Percentiles rank a stretch among this genome's conserved stretches.
phyloP scores from a whole-genome alignment of 2,888 invertebrate genomes.

The Troides oblongomaculatus region DNA sequence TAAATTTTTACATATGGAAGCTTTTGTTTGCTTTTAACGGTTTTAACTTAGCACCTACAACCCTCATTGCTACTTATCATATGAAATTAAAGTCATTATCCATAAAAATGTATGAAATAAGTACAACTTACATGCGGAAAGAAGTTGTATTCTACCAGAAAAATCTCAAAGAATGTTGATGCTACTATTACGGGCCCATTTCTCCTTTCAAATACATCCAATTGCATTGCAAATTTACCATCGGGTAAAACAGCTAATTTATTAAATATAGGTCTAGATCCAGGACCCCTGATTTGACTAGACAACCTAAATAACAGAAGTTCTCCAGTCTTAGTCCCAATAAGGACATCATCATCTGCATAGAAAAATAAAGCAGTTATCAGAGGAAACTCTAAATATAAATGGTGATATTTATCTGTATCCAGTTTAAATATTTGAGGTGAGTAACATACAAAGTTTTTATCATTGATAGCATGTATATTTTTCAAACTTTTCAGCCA shows the following conservation, averaged over 20 bases:
- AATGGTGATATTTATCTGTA: constrained; percentile 55
- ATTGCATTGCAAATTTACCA: constrained; percentile 58
- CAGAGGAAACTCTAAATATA: constrained; percentile 64
- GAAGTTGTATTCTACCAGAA: constrained; percentile 56
- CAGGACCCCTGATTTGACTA: constrained; percentile 46
- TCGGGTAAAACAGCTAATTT: constrained; percentile 52
- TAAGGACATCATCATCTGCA: constrained; percentile 59
- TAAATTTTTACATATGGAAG: no score
- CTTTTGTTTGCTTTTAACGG: no score
- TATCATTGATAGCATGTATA: constrained; percentile 53
- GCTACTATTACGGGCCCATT: constrained; percentile 58
- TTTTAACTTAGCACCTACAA: no score
- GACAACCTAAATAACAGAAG: constrained; percentile 61
- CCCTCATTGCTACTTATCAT: no score
- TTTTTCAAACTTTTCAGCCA: constrained; percentile 63
- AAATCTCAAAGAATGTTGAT: constrained; percentile 60
- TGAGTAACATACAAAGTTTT: constrained; percentile 65
- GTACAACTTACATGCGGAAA: constrained; percentile 60
- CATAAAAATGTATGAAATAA: neutral
- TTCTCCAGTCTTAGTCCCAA: constrained; percentile 56
- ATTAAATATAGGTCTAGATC: constrained; percentile 54
- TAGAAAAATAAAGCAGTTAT: constrained; percentile 68
- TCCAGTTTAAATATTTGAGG: constrained; percentile 63
- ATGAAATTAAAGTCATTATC: neutral
- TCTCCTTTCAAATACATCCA: constrained; percentile 64